phyloP scores from a whole-genome alignment of 2,797 vertebrate genomes.

The Pygocentrus nattereri region DNA sequence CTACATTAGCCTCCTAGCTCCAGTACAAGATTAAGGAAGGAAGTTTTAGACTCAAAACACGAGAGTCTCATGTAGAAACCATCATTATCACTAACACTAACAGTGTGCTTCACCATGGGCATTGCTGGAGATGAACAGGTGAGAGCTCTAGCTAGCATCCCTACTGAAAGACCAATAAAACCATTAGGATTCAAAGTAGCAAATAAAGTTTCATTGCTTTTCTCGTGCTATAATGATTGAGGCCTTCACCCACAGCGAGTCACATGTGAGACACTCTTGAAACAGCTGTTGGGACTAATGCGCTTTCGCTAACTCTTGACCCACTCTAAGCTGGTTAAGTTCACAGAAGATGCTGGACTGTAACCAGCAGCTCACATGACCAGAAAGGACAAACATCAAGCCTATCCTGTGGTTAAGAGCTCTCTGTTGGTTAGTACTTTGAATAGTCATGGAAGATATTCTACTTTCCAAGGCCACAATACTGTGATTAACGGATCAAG shows the following conservation, averaged over 20 bases:
- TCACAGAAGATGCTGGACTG: slow-evolving; percentile 1
- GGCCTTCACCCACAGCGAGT: background rate
- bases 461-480: background rate
- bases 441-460: background rate
- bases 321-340: slow-evolving; percentile 24
- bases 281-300: slow-evolving; percentile 12
- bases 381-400: background rate
- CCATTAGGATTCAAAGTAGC: too few species aligned
- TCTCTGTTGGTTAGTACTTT: background rate
- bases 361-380: background rate
- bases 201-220: background rate
- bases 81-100: background rate
- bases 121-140: background rate
- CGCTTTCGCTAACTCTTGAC: background rate
- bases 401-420: background rate
- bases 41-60: too few species aligned
- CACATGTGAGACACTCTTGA: slow-evolving; percentile 2
- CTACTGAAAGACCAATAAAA: too few species aligned
- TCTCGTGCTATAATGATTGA: background rate
- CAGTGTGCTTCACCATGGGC: background rate
- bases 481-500: background rate
- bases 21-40: too few species aligned
- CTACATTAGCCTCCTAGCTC: too few species aligned
- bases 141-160: background rate
- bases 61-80: too few species aligned